Base-by-base conservation (phyloP, 2,888 invertebrate genomes). In the Sussaba pulchella region DNA sequence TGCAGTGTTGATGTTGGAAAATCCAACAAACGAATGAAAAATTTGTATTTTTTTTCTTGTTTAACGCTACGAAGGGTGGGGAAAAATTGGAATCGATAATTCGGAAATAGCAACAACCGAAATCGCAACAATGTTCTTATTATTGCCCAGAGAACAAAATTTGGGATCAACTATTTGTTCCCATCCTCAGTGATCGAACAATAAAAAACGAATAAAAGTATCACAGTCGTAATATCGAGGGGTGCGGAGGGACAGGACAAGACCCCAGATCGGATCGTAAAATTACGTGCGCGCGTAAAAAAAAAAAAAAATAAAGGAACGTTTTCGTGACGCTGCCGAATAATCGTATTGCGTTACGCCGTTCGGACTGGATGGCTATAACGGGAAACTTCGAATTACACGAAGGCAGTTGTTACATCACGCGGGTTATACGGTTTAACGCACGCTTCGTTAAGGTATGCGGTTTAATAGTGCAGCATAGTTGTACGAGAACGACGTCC, bases 371-470 rank as follows among this genome's bases (percentile, higher is more conserved):
- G 67, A 31, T 24, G 45, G 52, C 66, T 57, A 78, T 64, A 79
- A 79, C 67, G 79, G 75, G 39, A 67, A 64, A 70, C 54, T 76
- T 64, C 50, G 73, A 59, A 76, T 80, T 82, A 77, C 74, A 79
- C 59, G 64, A 43, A 76, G 47, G 64, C 78, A 69, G 72, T 76
- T 75, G 81, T 81, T 67, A 43, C 63, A 47, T 78, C 67, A 78
- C 78, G 67, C 73, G 59, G 72, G 75, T 59, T 78, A 54, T 31
- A 78, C 54, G 78, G 52, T 52, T 78, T 43, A 14, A 47, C 69
- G 52, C 66, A 66, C 54, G 57, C 14, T 47, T 54, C 66, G 31
- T 66, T 57, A 64, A 57, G 57, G 45, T 69, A 64, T 64, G 73
- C 47, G 59, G 67, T 69, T 74, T 78, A 78, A 72, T 78, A 78